phyloP scores from a whole-genome alignment of 2,113 vertebrate genomes.

The Myotis davidii region DNA sequence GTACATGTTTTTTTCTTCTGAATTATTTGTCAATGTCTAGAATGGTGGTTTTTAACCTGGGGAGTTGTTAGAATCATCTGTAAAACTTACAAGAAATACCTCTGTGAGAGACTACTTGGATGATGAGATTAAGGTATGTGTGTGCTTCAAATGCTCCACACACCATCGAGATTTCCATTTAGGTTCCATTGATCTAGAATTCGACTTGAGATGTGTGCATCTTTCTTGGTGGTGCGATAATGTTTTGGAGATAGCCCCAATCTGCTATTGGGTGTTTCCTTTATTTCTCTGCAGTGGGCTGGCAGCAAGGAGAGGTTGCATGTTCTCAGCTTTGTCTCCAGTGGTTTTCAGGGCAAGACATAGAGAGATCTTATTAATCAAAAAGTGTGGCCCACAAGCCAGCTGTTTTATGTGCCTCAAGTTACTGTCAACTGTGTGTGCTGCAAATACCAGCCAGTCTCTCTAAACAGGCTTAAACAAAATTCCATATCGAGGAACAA shows the following conservation, averaged over 20 bases:
- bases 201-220: not conserved
- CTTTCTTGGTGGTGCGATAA: not conserved
- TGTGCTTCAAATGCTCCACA: not conserved
- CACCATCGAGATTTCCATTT: not conserved
- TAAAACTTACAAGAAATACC: not conserved
- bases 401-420: not conserved
- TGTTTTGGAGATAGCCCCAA: not conserved
- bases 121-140: not conserved
- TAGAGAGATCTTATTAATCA: not conserved
- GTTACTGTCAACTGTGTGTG: not conserved
- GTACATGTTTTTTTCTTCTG: not conserved
- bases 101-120: not conserved
- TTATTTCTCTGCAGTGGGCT: not conserved
- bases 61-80: not conserved
- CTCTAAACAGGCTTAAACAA: not conserved
- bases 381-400: not conserved
- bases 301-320: not conserved
- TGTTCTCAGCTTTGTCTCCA: not conserved
- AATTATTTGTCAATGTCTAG: constrained; percentile 6
- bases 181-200: not conserved
- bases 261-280: not conserved
- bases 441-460: not conserved
- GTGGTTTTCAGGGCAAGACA: not conserved
- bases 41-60: not conserved
- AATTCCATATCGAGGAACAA: not conserved